A percentile compares a stretch with the other conserved stretches of the same genome.
Evolutionary conservation across 2,888 invertebrate species (phyloP).

Genomic region (Tachystola acroxantha): DNA sequence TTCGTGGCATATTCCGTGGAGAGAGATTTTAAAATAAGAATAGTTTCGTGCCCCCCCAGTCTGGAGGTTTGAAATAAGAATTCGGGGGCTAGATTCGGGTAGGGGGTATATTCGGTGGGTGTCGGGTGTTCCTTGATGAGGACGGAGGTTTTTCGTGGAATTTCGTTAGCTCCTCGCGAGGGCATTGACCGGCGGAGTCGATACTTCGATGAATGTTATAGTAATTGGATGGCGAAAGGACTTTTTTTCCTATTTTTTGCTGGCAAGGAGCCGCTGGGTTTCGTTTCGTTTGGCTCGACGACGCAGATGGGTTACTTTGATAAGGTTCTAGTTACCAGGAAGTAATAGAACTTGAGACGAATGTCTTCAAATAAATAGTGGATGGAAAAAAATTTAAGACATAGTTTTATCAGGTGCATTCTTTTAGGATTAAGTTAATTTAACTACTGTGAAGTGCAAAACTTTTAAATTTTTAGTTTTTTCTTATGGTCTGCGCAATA

Average conservation of each 20-base stretch:
- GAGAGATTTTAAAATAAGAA: constrained; percentile 78
- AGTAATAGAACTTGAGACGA: constrained; percentile 37
- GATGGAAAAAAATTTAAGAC: no score
- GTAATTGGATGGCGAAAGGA: constrained; percentile 58
- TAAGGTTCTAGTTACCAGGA: constrained; percentile 19
- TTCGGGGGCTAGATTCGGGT: constrained; percentile 69
- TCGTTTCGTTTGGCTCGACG: constrained; percentile 1
- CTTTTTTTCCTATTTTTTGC: constrained; percentile 25
- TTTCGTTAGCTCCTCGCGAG: constrained; percentile 64
- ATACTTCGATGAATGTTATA: constrained; percentile 65
- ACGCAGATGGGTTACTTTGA: constrained; percentile 1
- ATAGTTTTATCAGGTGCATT: no score
- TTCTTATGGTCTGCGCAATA: no score
- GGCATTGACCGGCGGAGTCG: constrained; percentile 67
- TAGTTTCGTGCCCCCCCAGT: constrained; percentile 74
- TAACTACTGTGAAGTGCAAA: no score
- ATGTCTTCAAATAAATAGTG: no score
- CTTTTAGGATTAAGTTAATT: no score
- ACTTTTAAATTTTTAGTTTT: no score
- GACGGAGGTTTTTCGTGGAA: constrained; percentile 72
- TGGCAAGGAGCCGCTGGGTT: constrained; percentile 10
- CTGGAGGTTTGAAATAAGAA: constrained; percentile 76
- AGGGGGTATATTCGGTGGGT: constrained; percentile 64
- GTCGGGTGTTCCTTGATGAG: constrained; percentile 71
- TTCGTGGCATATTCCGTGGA: constrained; percentile 76